Base-by-base conservation (phyloP, 1,140 invertebrate genomes). In the Aphidius ervi region DNA sequence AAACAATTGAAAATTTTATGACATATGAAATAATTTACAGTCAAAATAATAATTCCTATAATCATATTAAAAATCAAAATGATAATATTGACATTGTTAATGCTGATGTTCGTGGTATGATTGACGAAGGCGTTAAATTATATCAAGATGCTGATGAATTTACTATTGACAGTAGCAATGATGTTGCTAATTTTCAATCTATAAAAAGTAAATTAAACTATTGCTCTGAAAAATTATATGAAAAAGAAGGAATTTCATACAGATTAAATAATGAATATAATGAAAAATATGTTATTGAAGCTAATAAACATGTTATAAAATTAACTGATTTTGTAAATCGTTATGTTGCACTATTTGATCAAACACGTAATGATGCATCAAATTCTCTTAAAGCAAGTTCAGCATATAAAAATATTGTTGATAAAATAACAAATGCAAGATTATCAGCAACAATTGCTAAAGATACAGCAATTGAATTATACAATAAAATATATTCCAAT, bases 321-420 rank as follows among this genome's bases (percentile, higher is more conserved):
- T 72, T 92, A 45, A 78, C 81, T 2, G 76, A 83, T 37, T 83
- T 85, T 50, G 87, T 88, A 6, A 83, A 85, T 63, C 82, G 86
- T 56, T 84, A 87, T 49, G 79, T 82, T 39, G 79, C 79, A 82
- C 69, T 88, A 60, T 90, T 92, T 70, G 85, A 84, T 42, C 82
- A 85, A 62, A 88, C 88, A 3, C 82, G 85, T 43, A 81, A 84
- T 46, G 83, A 86, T 55, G 86, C 90, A 20, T 85, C 86, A 16
- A 83, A 84, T 63, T 87, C 90, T 20, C 74, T 93, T 41, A 83
- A 85, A 68, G 91, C 92, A 1, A 93, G 92, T 46, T 85, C 86
- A 56, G 92, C 89, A 0, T 95, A 94, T 74, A 83, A 90, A 67
- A 87, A 87, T 65, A 94, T 97, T 56, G 85, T 90, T 0, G 82